Conservation (phyloP, 2,797 vertebrate species). For the Novumbra hubbsi region DNA sequence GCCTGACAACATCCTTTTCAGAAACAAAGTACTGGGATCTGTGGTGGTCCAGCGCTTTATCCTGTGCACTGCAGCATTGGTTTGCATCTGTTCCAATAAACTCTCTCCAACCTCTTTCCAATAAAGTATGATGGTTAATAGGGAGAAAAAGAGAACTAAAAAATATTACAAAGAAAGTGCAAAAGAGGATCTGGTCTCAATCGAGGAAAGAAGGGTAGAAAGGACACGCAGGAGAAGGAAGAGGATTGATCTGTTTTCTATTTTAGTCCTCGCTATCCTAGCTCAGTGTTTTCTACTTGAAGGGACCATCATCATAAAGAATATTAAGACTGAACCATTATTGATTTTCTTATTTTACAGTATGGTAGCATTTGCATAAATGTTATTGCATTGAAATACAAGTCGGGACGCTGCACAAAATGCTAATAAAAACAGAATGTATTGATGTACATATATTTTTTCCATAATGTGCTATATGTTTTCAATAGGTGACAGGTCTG, state of each 20-base stretch:
- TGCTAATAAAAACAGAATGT: too few relatives aligned
- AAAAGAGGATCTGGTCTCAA: not conserved
- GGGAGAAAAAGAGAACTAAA: not conserved
- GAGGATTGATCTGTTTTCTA: slow-evolving; percentile 5
- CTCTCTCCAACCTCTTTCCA: too few relatives aligned
- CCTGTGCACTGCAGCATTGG: too few relatives aligned
- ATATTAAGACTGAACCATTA: not conserved
- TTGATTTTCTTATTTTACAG: not conserved
- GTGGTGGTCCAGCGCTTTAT: too few relatives aligned
- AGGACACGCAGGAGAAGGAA: not conserved
- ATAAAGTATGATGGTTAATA: not conserved
- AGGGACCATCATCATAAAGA: not conserved
- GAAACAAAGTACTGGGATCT: not conserved
- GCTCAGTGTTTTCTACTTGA: not conserved
- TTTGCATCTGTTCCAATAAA: too few relatives aligned
- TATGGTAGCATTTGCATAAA: not conserved
- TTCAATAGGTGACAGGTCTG: too few relatives aligned
- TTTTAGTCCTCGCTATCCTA: not conserved
- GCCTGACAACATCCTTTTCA: slow-evolving; percentile 2
- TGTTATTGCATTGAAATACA: too few relatives aligned
- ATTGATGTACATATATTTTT: too few relatives aligned
- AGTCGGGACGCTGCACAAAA: too few relatives aligned
- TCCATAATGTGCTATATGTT: too few relatives aligned
- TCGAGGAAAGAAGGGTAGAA: not conserved
- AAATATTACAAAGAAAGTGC: not conserved